Conservation (phyloP, 2,113 vertebrate species). For the Beaufortia kweichowensis region DNA sequence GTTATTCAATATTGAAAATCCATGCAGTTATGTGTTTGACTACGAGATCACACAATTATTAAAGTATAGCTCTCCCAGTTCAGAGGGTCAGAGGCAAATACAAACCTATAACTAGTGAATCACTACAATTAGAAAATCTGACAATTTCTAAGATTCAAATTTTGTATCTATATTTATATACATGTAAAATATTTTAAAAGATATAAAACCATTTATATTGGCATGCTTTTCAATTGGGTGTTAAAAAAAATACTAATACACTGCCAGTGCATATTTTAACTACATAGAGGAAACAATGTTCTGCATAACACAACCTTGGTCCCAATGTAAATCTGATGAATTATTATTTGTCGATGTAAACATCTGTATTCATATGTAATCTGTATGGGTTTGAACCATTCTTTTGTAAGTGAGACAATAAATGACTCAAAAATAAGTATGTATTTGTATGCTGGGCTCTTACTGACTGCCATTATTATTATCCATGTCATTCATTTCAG, state of each 20-base stretch:
- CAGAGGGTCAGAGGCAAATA: neutral
- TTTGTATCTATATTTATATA: neutral
- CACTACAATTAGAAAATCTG: neutral
- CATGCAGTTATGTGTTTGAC: neutral
- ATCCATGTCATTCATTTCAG: too few relatives aligned
- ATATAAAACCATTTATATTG: too few relatives aligned
- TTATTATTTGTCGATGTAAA: neutral
- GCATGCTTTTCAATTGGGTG: neutral
- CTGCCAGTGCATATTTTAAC: neutral
- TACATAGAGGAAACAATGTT: neutral
- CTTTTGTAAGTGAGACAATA: neutral
- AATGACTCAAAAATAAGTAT: neutral
- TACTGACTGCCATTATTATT: too few relatives aligned
- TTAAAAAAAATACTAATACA: neutral
- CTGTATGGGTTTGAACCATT: too few relatives aligned
- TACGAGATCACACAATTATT: conserved; percentile 6
- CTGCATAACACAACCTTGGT: neutral
- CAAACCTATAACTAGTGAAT: neutral
- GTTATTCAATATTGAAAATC: conserved; percentile 8
- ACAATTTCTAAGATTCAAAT: neutral
- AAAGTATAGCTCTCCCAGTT: neutral
- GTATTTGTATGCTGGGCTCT: too few relatives aligned
- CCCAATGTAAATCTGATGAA: neutral
- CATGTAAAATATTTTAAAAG: neutral
- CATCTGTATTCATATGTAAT: too few relatives aligned